A percentile compares a stretch with the other conserved stretches of the same genome.
Conservation (phyloP, 2,888 invertebrate genomes). For the Platynereis dumerilii region DNA sequence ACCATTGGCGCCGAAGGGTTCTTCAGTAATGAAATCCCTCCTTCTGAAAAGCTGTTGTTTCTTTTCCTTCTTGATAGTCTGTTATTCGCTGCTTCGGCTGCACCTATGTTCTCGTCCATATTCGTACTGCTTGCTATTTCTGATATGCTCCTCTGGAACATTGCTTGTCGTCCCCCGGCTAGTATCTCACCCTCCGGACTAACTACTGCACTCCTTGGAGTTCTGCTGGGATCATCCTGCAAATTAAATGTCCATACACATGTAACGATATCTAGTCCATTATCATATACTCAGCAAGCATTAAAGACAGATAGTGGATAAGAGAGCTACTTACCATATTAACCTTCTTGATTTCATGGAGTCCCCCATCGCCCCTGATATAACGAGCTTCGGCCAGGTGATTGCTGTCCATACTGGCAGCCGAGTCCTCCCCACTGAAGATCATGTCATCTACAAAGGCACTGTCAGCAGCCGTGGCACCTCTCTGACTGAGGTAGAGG, state of each 20-base stretch:
- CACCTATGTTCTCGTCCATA: slow-evolving; percentile 26
- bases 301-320: too few species aligned
- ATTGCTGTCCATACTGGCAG: too few species aligned
- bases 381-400: background rate
- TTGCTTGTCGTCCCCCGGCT: slow-evolving; percentile 33
- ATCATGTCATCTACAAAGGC: slow-evolving; percentile 61
- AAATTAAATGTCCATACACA: too few species aligned
- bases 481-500: slow-evolving; percentile 51
- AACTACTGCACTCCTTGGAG: slow-evolving; percentile 50
- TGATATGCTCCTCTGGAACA: slow-evolving; percentile 59
- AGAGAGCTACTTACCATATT: too few species aligned
- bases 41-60: slow-evolving; percentile 73
- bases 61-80: slow-evolving; percentile 45
- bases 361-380: background rate
- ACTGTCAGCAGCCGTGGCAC: slow-evolving; percentile 55
- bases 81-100: slow-evolving; percentile 37
- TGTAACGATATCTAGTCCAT: too few species aligned
- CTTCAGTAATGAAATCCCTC: slow-evolving; percentile 81
- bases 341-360: too few species aligned
- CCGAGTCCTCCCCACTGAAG: slow-evolving; percentile 33
- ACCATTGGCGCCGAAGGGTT: slow-evolving; percentile 89
- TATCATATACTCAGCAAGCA: too few species aligned
- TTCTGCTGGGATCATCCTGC: slow-evolving; percentile 4
- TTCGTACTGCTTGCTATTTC: slow-evolving; percentile 51
- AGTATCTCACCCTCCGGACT: slow-evolving; percentile 52